Conservation (phyloP, 2,113 vertebrate genomes). For the Uropsilus gracilis region DNA sequence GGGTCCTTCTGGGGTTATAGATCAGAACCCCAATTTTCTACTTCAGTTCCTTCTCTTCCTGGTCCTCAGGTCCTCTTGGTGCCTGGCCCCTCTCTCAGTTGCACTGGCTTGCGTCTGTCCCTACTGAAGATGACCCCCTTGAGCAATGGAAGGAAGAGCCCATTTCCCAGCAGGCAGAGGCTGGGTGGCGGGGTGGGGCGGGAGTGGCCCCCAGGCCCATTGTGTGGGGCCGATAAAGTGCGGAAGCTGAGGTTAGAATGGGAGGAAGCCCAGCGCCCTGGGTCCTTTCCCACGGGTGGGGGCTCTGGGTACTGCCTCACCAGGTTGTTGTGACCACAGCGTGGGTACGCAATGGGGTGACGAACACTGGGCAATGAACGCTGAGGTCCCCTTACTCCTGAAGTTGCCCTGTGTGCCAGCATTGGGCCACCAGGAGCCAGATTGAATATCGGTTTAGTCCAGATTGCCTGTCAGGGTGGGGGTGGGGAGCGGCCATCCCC, state of each 20-base stretch:
- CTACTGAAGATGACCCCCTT: conserved; percentile 56
- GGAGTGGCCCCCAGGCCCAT: conserved; percentile 80
- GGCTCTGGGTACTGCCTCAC: conserved; percentile 30
- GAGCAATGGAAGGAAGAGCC: conserved; percentile 83
- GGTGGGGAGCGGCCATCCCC: fast-evolving
- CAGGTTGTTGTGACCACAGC: not conserved
- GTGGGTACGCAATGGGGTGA: not conserved
- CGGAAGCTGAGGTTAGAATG: conserved; percentile 86
- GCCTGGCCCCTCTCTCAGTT: not conserved
- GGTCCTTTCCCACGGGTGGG: conserved; percentile 85
- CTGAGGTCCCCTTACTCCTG: not conserved
- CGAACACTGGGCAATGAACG: not conserved
- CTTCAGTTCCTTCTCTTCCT: not conserved
- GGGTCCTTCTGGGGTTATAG: not conserved
- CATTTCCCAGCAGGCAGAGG: conserved; percentile 72
- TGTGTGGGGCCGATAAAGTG: conserved; percentile 85
- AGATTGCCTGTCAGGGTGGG: not conserved
- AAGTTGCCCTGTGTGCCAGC: not conserved
- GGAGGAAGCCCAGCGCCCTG: conserved; percentile 81
- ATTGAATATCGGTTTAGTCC: not conserved
- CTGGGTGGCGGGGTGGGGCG: conserved; percentile 50
- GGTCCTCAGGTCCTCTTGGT: fast-evolving
- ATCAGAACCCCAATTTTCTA: not conserved
- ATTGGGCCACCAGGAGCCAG: not conserved
- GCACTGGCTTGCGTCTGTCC: not conserved